Evolutionary conservation across 2,888 invertebrate species (phyloP).

Genomic region (Lissonota sp.): DNA sequence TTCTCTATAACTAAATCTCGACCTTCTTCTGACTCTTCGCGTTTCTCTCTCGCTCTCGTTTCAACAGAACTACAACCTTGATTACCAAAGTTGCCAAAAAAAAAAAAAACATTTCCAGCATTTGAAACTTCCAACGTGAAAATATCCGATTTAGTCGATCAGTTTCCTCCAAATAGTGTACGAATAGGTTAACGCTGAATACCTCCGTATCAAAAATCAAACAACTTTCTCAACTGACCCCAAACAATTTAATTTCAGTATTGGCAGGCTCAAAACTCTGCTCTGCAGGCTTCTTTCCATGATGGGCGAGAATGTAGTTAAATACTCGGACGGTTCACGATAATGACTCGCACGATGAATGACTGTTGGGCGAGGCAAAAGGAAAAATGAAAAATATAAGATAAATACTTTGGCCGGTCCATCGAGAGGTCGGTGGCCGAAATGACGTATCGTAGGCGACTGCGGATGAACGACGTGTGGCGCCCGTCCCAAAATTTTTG

Average conservation of each 20-base stretch:
- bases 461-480: constrained; percentile 52
- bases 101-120: constrained; percentile 30
- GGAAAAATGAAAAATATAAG: constrained; percentile 19
- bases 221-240: too few relatives aligned
- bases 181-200: too few relatives aligned
- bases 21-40: constrained; percentile 28
- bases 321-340: not conserved
- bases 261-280: too few relatives aligned
- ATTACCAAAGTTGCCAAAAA: constrained; percentile 28
- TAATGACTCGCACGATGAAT: constrained; percentile 50
- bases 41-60: constrained; percentile 50
- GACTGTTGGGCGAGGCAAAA: constrained; percentile 30
- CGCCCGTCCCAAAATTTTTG: constrained; percentile 58
- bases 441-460: constrained; percentile 58
- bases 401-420: constrained; percentile 26
- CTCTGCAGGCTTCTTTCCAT: not conserved
- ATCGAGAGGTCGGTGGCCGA: constrained; percentile 48
- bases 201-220: too few relatives aligned
- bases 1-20: constrained; percentile 34
- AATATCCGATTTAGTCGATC: not conserved
- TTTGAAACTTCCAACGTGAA: constrained; percentile 27
- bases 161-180: not conserved
- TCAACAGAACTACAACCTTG: constrained; percentile 50
- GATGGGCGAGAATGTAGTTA: not conserved
- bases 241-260: too few relatives aligned